Percentiles rank a stretch among this genome's conserved stretches.
Conservation (phyloP, 2,797 vertebrate species). For the Paedocypris micromegethes region DNA sequence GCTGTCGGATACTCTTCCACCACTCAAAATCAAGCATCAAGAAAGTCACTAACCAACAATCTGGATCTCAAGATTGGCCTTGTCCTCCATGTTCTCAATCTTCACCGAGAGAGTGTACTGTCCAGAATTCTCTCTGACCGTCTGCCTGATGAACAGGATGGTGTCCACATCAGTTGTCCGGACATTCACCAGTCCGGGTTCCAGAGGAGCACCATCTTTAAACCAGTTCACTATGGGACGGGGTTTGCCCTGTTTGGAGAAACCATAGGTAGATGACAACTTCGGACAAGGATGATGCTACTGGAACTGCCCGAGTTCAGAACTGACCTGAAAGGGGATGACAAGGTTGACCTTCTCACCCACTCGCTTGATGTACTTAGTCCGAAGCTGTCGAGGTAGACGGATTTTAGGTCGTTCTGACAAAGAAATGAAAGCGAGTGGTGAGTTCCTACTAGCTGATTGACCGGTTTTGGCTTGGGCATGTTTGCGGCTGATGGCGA, state of each 20-base stretch:
- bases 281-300: too few relatives aligned
- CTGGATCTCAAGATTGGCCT: conserved; percentile 72
- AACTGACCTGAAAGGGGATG: conserved; percentile 85
- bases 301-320: not conserved
- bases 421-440: not conserved
- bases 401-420: conserved; percentile 85
- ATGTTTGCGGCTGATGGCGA: not conserved
- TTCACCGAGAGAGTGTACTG: conserved; percentile 75
- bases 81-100: conserved; percentile 80
- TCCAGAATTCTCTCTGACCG: conserved; percentile 75
- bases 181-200: conserved; percentile 64
- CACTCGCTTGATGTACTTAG: conserved; percentile 73
- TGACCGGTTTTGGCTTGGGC: not conserved
- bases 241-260: conserved; percentile 76
- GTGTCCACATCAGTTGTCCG: conserved; percentile 75
- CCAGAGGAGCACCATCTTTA: conserved; percentile 72
- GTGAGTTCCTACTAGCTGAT: not conserved
- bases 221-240: conserved; percentile 78
- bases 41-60: conserved; percentile 73
- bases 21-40: too few relatives aligned
- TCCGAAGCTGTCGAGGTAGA: conserved; percentile 79
- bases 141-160: conserved; percentile 82
- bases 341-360: conserved; percentile 83
- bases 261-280: too few relatives aligned
- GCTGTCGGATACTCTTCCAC: too few relatives aligned